Conservation (phyloP, 30 jellyfish, hydroid and myxozoan genomes). For the Hydractinia echinata region DNA sequence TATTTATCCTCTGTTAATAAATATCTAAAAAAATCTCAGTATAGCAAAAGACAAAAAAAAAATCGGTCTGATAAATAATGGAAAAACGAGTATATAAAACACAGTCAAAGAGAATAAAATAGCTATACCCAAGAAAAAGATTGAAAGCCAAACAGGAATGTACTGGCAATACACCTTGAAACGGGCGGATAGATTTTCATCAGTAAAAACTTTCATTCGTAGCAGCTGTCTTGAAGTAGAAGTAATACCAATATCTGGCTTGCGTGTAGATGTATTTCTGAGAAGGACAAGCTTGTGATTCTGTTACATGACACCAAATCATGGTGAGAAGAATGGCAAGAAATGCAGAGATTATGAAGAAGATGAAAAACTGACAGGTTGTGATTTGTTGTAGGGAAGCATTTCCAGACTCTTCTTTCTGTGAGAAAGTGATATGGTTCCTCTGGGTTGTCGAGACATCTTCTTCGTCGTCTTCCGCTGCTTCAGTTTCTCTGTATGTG, state of each 20-base stretch:
- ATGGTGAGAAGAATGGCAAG: constrained; percentile 45
- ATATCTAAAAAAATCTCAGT: too few relatives aligned
- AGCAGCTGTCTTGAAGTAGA: constrained; percentile 41
- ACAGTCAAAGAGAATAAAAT: not conserved
- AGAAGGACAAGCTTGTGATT: constrained; percentile 45
- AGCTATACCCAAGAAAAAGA: too few relatives aligned
- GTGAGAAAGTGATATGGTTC: not conserved
- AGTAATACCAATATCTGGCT: constrained; percentile 43
- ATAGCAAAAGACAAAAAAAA: too few relatives aligned
- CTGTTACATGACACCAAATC: constrained; percentile 47
- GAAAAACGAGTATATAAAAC: too few relatives aligned
- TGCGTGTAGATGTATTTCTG: constrained; percentile 34
- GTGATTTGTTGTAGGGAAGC: not conserved
- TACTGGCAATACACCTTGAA: too few relatives aligned
- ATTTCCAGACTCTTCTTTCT: too few relatives aligned
- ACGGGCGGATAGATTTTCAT: too few relatives aligned
- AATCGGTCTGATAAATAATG: too few relatives aligned
- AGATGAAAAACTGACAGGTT: constrained; percentile 2
- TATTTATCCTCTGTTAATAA: too few relatives aligned
- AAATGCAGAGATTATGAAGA: constrained; percentile 36
- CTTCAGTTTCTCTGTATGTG: not conserved
- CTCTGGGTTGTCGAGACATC: constrained; percentile 1
- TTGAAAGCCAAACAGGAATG: not conserved
- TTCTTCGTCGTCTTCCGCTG: not conserved
- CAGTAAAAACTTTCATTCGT: not conserved